Evolutionary conservation across 2,797 vertebrate species (phyloP), one percentile per base, ranked within the genome.

Genomic region (Enteromius thamalakanensis): DNA sequence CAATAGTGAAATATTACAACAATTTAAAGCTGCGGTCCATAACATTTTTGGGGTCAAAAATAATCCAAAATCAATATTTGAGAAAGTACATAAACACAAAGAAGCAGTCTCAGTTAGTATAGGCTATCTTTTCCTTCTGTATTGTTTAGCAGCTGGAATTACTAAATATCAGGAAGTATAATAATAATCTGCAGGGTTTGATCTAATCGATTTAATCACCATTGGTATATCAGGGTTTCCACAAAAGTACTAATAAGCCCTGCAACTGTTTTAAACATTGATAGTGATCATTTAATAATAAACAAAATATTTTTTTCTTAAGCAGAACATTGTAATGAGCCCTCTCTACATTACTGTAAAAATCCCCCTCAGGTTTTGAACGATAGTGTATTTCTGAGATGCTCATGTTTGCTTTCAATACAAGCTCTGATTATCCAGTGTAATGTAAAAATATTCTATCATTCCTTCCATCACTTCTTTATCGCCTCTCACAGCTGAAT

Each of bases 401-500:
- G 75, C 76, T 32, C 15, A 5, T 15, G 45, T 68, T 68, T 68
- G 8, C 47, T 29, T 69, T 68, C 7, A 40, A 12, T 26, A 19
- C 7, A 79, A 1, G 10, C 23, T 55, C 47, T 76, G 8, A 4
- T 37, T 19, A 47, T 55, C 14, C 40, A 1, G 0, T 29, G 47
- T 71, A 34, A 78, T 60, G 79, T 64, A 14, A 65, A 17, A 83
- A 0, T 7, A 40, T 64, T 64, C 26, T 67, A 19, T 78, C 67
- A 49, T 51, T 68, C 51, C 49, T 26, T 42, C 72, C 77, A 40
- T 80, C 55, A 37, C 65, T 14, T 49, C 29, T 76, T 64, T 15
- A 67, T 85, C 15, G 32, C 55, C 26, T 82, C 71, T 83, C 58
- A 51, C 2, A 40, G 71, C 64, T 17, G 51, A 62, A 53, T 74